Percentiles rank a stretch among this genome's conserved stretches.
These are phyloP conservation scores for Magallana gigas DNA, from an alignment of 1,140 invertebrate genomes.

Conservation along the genomic window DNA sequence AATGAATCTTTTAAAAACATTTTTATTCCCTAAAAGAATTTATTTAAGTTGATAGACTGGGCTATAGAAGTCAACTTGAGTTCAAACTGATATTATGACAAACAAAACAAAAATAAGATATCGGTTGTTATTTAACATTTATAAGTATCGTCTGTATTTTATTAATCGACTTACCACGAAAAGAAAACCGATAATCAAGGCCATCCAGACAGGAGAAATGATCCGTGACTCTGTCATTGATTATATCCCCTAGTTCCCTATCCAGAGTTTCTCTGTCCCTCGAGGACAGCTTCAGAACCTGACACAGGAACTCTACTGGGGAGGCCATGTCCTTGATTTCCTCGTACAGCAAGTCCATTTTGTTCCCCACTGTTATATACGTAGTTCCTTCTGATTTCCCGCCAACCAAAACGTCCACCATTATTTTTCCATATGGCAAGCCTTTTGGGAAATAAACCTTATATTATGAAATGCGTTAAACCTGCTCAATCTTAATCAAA, in stretches of 20 bases:
- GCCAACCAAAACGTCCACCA: slow-evolving; percentile 12
- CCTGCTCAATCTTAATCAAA: too few species aligned
- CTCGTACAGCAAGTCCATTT: slow-evolving; percentile 36
- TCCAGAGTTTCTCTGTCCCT: slow-evolving; percentile 23
- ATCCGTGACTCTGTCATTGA: not conserved
- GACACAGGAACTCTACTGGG: slow-evolving; percentile 43
- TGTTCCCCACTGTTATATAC: slow-evolving; percentile 11
- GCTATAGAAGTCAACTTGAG: too few species aligned
- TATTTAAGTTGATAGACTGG: too few species aligned
- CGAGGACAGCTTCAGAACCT: slow-evolving; percentile 18
- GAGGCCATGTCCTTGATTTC: not conserved
- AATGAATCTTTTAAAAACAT: too few species aligned
- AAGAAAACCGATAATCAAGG: not conserved
- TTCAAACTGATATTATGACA: too few species aligned
- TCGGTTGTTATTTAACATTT: too few species aligned
- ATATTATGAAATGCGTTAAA: not conserved
- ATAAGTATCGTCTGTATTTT: too few species aligned
- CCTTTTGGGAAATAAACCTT: not conserved
- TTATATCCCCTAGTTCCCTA: slow-evolving; percentile 39
- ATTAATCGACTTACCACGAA: not conserved
- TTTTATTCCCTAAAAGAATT: too few species aligned
- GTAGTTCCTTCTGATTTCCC: slow-evolving; percentile 22
- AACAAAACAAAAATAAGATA: too few species aligned
- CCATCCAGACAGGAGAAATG: not conserved
- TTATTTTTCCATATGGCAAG: not conserved